These are phyloP conservation scores for Malurus cyaneus DNA, from an alignment of 2,113 vertebrate genomes.

Conservation along the genomic window DNA sequence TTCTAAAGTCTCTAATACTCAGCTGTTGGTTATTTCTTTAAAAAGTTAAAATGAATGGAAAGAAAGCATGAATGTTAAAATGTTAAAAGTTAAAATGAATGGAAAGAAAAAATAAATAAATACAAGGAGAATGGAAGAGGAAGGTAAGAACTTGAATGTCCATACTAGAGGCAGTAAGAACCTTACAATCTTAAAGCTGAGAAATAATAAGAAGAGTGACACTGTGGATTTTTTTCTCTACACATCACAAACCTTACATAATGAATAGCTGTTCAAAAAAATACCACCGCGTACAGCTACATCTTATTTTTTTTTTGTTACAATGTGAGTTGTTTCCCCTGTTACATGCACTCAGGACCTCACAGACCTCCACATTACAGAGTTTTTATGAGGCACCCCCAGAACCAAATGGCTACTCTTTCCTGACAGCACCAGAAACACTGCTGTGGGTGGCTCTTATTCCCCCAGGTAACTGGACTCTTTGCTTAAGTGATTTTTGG, in stretches of 20 bases:
- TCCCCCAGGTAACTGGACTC: background rate
- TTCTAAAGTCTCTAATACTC: background rate
- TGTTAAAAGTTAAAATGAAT: background rate
- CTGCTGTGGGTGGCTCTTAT: background rate
- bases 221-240: background rate
- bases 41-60: background rate
- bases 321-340: background rate
- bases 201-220: background rate
- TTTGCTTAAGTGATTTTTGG: background rate
- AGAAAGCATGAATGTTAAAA: no score
- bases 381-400: background rate
- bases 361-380: background rate
- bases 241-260: rapidly evolving
- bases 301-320: background rate
- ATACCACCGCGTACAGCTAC: background rate
- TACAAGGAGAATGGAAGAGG: background rate
- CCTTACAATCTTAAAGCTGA: background rate
- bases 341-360: background rate
- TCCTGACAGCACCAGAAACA: background rate
- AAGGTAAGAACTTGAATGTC: background rate
- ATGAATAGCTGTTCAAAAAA: background rate
- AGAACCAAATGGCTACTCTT: background rate
- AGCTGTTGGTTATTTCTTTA: background rate
- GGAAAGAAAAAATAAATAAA: background rate
- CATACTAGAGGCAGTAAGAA: background rate